These are phyloP conservation scores for Ascaphus truei DNA, from an alignment of 2,113 vertebrate species.

Conservation along the genomic window DNA sequence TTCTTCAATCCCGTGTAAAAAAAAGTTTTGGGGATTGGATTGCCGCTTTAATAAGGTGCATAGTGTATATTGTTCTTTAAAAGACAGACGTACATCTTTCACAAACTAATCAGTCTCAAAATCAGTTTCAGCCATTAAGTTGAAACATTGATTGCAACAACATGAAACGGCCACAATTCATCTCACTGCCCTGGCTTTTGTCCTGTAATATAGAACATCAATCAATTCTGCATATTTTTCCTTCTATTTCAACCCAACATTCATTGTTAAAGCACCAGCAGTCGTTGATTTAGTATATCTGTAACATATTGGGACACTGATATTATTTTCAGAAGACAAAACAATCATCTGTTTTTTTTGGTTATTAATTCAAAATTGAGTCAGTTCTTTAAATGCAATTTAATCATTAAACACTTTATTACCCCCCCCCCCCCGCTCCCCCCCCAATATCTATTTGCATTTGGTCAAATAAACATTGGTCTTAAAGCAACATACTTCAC, in stretches of 20 bases:
- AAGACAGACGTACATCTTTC: no score
- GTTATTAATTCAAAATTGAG: not conserved
- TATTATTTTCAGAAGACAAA: not conserved
- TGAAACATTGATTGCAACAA: constrained; percentile 4
- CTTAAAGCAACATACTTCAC: no score
- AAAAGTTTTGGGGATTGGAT: no score
- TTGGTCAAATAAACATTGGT: no score
- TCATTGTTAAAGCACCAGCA: not conserved
- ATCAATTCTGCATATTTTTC: not conserved
- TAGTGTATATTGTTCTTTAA: no score
- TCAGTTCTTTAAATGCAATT: no score
- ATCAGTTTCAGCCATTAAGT: constrained; percentile 2
- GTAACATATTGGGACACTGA: not conserved
- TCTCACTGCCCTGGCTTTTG: not conserved
- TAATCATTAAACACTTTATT: no score
- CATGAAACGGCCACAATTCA: not conserved
- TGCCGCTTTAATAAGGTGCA: no score
- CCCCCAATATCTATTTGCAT: no score
- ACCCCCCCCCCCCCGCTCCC: no score
- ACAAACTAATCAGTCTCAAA: constrained; percentile 12
- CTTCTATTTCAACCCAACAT: not conserved
- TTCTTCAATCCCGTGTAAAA: no score
- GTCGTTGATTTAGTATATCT: not conserved
- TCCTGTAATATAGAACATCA: not conserved
- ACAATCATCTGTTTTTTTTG: not conserved